Evolutionary conservation across 2,113 vertebrate genomes (phyloP).

Genomic region (Passer domesticus): DNA sequence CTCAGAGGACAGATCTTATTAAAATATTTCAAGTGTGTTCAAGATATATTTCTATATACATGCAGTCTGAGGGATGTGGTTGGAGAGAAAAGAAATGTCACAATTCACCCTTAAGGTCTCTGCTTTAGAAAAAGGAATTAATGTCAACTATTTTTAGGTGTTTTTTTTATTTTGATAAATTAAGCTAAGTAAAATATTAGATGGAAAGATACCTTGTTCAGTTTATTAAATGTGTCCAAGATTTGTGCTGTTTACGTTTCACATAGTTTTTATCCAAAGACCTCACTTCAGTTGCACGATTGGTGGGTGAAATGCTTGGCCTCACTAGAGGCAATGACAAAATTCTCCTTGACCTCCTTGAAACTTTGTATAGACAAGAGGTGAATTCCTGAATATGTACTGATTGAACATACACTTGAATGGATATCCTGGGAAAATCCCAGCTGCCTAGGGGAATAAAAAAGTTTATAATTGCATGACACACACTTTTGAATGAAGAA

Average conservation of each 20-base stretch:
- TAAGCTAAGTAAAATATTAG: neutral
- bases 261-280: slow-evolving; percentile 27
- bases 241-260: slow-evolving; percentile 18
- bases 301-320: slow-evolving; percentile 51
- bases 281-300: slow-evolving; percentile 17
- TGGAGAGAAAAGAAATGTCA: neutral
- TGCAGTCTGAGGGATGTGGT: neutral
- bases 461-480: slow-evolving; percentile 59
- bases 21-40: neutral
- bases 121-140: neutral
- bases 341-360: slow-evolving; percentile 67
- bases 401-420: slow-evolving; percentile 66
- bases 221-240: neutral
- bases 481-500: slow-evolving; percentile 52
- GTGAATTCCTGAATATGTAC: slow-evolving; percentile 67
- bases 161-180: neutral
- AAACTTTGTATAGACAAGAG: slow-evolving; percentile 67
- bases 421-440: slow-evolving; percentile 66
- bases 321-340: slow-evolving; percentile 53
- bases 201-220: neutral
- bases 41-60: neutral
- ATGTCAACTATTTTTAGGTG: neutral
- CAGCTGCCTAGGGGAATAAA: slow-evolving; percentile 52
- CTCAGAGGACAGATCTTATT: neutral
- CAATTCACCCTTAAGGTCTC: neutral